A percentile compares a stretch with the other conserved stretches of the same genome.
Conservation (phyloP, 2,797 vertebrate species). For the Agapornis canus region DNA sequence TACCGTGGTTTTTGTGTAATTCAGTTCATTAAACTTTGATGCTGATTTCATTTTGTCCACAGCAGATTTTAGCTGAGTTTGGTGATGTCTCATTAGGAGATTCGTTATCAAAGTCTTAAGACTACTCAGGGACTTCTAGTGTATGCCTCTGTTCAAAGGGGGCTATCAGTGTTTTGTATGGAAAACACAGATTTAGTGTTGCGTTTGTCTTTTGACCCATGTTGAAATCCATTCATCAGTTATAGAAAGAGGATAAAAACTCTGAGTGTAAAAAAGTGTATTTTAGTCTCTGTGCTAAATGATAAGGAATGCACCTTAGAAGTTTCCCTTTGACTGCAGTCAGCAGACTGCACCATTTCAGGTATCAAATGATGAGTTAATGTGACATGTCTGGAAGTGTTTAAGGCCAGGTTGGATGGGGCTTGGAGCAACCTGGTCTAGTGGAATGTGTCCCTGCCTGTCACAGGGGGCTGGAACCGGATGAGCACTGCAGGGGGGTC, state of each 20-base stretch:
- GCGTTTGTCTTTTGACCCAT: neutral
- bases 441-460: neutral
- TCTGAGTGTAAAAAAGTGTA: neutral
- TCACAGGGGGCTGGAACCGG: neutral
- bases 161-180: neutral
- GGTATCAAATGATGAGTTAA: neutral
- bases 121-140: neutral
- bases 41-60: neutral
- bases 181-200: neutral
- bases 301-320: neutral
- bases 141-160: neutral
- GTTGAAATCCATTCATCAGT: neutral
- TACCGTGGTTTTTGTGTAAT: neutral
- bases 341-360: neutral
- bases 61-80: constrained; percentile 1
- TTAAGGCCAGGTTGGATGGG: neutral
- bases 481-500: neutral
- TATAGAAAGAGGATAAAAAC: neutral
- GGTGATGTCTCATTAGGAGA: neutral
- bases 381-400: neutral
- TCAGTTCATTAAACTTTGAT: neutral
- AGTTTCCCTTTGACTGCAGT: neutral
- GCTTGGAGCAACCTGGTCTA: neutral
- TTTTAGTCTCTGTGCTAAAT: neutral
- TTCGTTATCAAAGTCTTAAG: neutral